Conservation (phyloP, 2,888 invertebrate genomes). For the Carpatolechia fugitivella region DNA sequence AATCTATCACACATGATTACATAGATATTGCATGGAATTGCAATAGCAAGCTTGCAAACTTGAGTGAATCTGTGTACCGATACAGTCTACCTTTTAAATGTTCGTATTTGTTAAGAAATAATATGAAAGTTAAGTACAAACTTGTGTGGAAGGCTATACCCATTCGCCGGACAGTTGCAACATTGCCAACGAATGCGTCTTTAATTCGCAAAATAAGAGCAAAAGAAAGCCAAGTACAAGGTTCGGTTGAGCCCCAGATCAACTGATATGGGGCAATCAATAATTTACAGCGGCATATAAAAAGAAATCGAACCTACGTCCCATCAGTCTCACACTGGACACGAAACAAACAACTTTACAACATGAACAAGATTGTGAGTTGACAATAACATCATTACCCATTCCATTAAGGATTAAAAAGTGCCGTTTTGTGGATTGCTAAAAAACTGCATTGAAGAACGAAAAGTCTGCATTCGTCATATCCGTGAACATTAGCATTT, state of each 20-base stretch:
- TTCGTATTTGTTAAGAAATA: not conserved
- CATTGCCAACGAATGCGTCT: constrained; percentile 15
- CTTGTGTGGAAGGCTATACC: not conserved
- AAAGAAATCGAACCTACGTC: constrained; percentile 34
- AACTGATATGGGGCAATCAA: constrained; percentile 47
- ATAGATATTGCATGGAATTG: not conserved
- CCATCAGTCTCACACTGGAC: constrained; percentile 51
- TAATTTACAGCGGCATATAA: constrained; percentile 51
- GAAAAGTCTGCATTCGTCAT: too few relatives aligned
- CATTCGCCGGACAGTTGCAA: constrained; percentile 5
- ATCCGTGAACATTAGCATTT: too few relatives aligned
- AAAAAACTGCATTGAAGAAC: not conserved
- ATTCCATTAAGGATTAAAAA: not conserved
- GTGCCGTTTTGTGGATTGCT: not conserved
- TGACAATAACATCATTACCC: constrained; percentile 1
- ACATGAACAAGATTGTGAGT: constrained; percentile 58
- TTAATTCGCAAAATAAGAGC: constrained; percentile 35
- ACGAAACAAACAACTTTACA: constrained; percentile 20
- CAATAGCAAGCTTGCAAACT: not conserved
- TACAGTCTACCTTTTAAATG: not conserved
- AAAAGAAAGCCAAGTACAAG: constrained; percentile 40
- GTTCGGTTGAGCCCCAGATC: constrained; percentile 27
- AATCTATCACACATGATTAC: not conserved
- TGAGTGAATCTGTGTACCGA: not conserved
- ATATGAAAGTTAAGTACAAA: not conserved